phyloP scores from a whole-genome alignment of 2,797 vertebrate species.

The Sebastes wilsoni region DNA sequence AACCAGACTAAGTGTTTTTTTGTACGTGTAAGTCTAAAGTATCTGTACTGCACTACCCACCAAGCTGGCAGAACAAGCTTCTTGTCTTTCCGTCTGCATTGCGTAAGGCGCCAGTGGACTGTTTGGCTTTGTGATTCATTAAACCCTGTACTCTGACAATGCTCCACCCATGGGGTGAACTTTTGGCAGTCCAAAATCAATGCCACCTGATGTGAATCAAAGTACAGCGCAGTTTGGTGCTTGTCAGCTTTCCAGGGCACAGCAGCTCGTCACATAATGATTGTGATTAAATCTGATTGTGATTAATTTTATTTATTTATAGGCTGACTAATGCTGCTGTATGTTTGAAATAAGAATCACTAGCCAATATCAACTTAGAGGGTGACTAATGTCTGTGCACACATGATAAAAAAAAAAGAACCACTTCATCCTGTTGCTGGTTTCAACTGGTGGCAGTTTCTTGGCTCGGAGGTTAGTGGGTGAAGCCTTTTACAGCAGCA shows the following conservation, averaged over 20 bases:
- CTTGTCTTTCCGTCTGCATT: conserved; percentile 44
- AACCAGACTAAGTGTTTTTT: background rate
- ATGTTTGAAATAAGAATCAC: background rate
- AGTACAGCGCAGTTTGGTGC: conserved; percentile 42
- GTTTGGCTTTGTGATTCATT: conserved; percentile 48
- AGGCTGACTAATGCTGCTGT: background rate
- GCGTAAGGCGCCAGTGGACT: conserved; percentile 39
- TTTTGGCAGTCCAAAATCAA: conserved; percentile 43
- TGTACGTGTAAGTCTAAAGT: conserved; percentile 13
- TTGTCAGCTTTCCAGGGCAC: conserved; percentile 33
- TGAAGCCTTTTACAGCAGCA: conserved; percentile 32
- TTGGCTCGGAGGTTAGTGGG: conserved; percentile 29
- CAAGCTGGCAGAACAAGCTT: conserved; percentile 16
- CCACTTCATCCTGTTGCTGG: background rate
- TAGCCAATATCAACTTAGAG: background rate
- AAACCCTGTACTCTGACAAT: conserved; percentile 47
- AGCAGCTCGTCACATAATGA: conserved; percentile 9
- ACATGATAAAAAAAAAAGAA: conserved; percentile 12
- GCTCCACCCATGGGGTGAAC: conserved; percentile 17
- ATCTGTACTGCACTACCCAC: background rate
- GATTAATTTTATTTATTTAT: conserved; percentile 1
- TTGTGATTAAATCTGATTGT: conserved; percentile 6
- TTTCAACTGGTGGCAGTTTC: conserved; percentile 23
- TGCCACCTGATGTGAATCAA: conserved; percentile 58
- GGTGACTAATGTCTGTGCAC: background rate